A percentile compares a stretch with the other conserved stretches of the same genome.
Evolutionary conservation across 2,888 invertebrate genomes (phyloP).

Genomic region (Morinoia aosen): DNA sequence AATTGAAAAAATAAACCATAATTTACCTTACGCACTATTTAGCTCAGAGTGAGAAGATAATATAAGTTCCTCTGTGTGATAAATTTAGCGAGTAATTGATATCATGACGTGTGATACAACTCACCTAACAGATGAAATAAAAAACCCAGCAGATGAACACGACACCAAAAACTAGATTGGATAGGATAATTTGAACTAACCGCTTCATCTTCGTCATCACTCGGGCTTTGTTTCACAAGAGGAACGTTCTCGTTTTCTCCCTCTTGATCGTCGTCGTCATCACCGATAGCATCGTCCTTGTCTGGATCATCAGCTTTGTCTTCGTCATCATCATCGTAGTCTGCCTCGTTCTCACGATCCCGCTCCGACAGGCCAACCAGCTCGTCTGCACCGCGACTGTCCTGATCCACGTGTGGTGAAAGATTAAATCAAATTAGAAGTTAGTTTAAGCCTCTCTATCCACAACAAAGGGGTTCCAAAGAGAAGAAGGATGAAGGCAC

Average conservation of each 20-base stretch:
- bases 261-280: constrained; percentile 53
- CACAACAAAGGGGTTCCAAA: too few relatives aligned
- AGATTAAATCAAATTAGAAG: neutral
- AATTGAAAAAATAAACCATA: too few relatives aligned
- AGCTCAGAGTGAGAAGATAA: too few relatives aligned
- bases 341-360: constrained; percentile 72
- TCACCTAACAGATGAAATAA: too few relatives aligned
- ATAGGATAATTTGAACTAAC: neutral
- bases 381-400: constrained; percentile 64
- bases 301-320: constrained; percentile 69
- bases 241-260: neutral
- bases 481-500: too few relatives aligned
- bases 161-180: too few relatives aligned
- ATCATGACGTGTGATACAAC: too few relatives aligned
- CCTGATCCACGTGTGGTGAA: neutral
- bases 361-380: constrained; percentile 74
- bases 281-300: constrained; percentile 69
- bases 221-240: neutral
- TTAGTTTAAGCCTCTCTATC: too few relatives aligned
- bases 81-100: too few relatives aligned
- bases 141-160: too few relatives aligned
- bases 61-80: too few relatives aligned
- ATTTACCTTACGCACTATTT: too few relatives aligned
- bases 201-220: constrained; percentile 4
- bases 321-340: constrained; percentile 74